phyloP scores from a whole-genome alignment of 2,888 invertebrate species.

The Balanococcus diminutus region DNA sequence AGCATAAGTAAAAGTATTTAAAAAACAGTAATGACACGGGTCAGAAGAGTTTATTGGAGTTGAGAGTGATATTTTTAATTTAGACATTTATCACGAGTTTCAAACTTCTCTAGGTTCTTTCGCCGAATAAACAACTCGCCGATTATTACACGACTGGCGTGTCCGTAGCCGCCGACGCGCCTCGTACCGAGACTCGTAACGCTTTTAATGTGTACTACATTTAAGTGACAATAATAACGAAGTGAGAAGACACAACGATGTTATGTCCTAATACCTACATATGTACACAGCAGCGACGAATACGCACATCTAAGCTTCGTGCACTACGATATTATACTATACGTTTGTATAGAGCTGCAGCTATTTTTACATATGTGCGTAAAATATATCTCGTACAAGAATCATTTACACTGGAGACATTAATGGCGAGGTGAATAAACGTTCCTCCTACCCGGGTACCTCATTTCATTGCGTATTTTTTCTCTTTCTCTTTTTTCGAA shows the following conservation, averaged over 20 bases:
- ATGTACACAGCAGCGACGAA: neutral
- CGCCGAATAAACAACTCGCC: constrained; percentile 33
- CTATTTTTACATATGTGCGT: constrained; percentile 42
- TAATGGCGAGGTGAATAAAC: constrained; percentile 38
- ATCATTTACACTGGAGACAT: constrained; percentile 36
- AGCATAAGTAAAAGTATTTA: neutral
- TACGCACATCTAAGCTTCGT: neutral
- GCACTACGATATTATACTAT: neutral
- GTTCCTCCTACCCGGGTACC: neutral
- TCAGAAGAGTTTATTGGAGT: constrained; percentile 41
- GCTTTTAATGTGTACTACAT: constrained; percentile 16
- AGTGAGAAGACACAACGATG: constrained; percentile 1
- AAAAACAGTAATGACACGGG: constrained; percentile 38
- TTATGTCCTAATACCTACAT: neutral
- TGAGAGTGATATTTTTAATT: constrained; percentile 27
- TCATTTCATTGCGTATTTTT: constrained; percentile 15
- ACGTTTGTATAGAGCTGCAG: neutral
- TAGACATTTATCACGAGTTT: constrained; percentile 21
- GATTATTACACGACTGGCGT: constrained; percentile 12
- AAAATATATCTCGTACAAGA: neutral
- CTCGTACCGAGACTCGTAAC: neutral
- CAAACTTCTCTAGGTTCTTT: constrained; percentile 21
- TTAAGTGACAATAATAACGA: constrained; percentile 42
- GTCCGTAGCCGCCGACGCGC: constrained; percentile 21
- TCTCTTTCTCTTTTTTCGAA: neutral